Evolutionary conservation across 2,113 vertebrate species (phyloP).

Genomic region (Willisornis vidua): DNA sequence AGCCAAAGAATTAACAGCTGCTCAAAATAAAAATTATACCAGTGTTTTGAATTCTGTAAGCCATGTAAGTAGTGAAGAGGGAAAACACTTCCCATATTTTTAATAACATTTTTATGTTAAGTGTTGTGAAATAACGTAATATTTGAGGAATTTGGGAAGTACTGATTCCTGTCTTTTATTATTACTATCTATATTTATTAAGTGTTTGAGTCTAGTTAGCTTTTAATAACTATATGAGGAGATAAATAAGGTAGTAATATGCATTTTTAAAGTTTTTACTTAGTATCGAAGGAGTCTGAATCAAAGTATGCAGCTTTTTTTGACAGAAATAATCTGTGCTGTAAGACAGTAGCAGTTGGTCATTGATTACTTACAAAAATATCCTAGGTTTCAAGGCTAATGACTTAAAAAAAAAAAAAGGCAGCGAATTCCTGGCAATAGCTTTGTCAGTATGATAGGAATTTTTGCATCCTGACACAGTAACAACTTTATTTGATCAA

Average conservation of each 20-base stretch:
- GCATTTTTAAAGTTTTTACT: not conserved
- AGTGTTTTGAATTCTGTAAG: not conserved
- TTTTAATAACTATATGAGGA: not conserved
- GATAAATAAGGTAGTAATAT: not conserved
- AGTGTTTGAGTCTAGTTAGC: not conserved
- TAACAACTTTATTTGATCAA: not conserved
- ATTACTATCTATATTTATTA: not conserved
- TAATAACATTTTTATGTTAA: not conserved
- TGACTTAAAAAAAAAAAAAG: not conserved
- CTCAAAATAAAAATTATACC: not conserved
- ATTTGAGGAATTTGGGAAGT: not conserved
- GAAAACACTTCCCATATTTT: not conserved
- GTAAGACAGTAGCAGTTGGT: not conserved
- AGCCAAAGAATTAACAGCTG: not conserved
- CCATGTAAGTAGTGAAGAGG: not conserved
- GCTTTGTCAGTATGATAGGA: not conserved
- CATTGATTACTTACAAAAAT: not conserved
- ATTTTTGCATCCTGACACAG: not conserved
- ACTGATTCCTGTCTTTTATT: not conserved
- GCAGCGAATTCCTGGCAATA: rapidly evolving
- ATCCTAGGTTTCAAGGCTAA: not conserved
- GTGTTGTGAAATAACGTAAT: not conserved
- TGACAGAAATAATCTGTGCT: not conserved
- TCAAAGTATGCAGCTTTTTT: not conserved
- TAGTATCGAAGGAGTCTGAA: not conserved